Evolutionary conservation across 2,797 vertebrate genomes (phyloP).

Genomic region (Molossus alvarezi): DNA sequence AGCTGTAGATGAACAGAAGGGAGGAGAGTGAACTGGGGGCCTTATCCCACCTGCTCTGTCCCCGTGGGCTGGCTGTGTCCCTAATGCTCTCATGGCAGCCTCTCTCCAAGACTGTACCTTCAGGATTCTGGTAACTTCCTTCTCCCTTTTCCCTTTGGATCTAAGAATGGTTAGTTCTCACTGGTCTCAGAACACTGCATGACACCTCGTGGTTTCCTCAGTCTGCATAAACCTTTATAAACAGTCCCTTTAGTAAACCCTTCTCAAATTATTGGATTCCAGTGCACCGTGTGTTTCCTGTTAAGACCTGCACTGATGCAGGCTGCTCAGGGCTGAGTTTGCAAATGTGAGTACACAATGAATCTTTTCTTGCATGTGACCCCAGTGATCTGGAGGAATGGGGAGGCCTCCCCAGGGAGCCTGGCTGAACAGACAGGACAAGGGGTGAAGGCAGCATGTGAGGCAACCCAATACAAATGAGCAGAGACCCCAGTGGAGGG

Average conservation of each 20-base stretch:
- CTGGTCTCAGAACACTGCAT: neutral
- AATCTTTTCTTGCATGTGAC: neutral
- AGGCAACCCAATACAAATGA: neutral
- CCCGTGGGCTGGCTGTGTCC: neutral
- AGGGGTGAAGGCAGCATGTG: neutral
- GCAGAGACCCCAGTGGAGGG: neutral
- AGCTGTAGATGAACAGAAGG: neutral
- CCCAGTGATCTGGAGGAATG: neutral
- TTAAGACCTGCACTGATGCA: neutral
- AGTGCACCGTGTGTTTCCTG: neutral
- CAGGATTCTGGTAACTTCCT: neutral
- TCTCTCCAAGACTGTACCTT: neutral
- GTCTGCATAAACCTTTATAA: neutral
- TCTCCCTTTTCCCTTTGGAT: neutral
- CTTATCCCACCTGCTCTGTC: neutral
- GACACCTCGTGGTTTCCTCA: neutral
- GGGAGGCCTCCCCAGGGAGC: neutral
- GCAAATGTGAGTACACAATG: neutral
- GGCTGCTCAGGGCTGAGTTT: neutral
- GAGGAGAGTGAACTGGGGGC: neutral
- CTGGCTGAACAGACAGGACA: neutral
- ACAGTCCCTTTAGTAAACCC: neutral
- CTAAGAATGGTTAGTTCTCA: neutral
- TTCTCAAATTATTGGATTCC: neutral
- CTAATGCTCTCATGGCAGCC: neutral